phyloP scores from a whole-genome alignment of 1,140 invertebrate species.

The Drosophila kurseongensis region DNA sequence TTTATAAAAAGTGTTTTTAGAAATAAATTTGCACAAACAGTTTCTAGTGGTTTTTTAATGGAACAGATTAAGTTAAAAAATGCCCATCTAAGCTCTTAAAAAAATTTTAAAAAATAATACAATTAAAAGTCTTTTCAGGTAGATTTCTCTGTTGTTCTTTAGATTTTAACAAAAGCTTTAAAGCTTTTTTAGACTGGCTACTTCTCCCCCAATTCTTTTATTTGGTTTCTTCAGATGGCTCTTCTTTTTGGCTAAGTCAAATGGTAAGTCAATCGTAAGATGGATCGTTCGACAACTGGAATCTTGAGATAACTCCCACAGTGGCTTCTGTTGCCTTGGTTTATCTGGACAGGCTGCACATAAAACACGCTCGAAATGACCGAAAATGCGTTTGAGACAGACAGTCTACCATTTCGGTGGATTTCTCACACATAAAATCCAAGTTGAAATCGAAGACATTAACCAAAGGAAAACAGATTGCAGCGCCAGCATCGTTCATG shows the following conservation, averaged over 20 bases:
- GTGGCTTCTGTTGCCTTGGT: constrained; percentile 53
- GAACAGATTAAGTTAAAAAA: too few species aligned
- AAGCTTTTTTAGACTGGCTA: neutral
- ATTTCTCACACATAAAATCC: constrained; percentile 76
- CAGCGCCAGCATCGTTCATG: constrained; percentile 57
- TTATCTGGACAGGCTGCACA: constrained; percentile 54
- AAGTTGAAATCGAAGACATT: constrained; percentile 71
- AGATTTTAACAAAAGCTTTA: neutral
- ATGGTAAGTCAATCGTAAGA: constrained; percentile 37
- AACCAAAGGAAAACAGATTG: constrained; percentile 64
- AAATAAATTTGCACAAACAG: too few species aligned
- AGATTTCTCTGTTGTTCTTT: neutral
- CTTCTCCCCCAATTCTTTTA: neutral
- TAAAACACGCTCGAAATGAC: constrained; percentile 65
- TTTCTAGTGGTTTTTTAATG: too few species aligned
- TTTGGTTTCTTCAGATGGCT: neutral
- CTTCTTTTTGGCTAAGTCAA: neutral
- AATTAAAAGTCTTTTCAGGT: neutral
- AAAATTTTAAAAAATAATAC: neutral
- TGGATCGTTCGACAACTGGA: constrained; percentile 32
- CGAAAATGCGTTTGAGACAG: constrained; percentile 59
- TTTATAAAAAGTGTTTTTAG: too few species aligned
- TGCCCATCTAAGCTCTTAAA: too few species aligned
- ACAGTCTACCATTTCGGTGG: constrained; percentile 42
- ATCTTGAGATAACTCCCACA: constrained; percentile 64